Conservation (phyloP, 1,140 invertebrate species). For the Drosophila pseudoobscura region DNA sequence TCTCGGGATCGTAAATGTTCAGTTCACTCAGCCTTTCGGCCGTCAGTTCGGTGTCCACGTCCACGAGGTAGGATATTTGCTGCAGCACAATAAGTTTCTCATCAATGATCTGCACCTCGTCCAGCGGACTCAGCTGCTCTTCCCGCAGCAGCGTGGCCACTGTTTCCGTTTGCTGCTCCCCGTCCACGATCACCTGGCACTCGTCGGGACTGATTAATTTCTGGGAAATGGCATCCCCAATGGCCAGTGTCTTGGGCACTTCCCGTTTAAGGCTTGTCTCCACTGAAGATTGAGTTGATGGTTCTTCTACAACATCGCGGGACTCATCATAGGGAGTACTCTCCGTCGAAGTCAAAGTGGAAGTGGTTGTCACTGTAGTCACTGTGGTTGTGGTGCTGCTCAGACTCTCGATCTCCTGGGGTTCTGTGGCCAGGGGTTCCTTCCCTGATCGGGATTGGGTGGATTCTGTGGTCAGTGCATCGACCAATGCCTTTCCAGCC, state of each 20-base stretch:
- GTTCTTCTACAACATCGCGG: conserved; percentile 38
- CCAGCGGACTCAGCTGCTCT: conserved; percentile 87
- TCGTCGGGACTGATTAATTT: conserved; percentile 89
- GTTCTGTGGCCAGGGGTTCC: conserved; percentile 86
- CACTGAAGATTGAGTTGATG: conserved; percentile 8
- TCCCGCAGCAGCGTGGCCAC: conserved; percentile 87
- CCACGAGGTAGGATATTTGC: conserved; percentile 69
- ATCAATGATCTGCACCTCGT: conserved; percentile 87
- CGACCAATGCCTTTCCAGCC: conserved; percentile 92
- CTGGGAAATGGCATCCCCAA: conserved; percentile 89
- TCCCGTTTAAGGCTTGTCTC: conserved; percentile 52
- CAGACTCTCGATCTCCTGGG: conserved; percentile 8
- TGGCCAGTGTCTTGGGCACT: conserved; percentile 81
- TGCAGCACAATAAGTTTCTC: conserved; percentile 84
- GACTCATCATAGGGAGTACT: conserved; percentile 51
- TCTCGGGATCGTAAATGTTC: conserved; percentile 90
- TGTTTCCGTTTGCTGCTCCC: conserved; percentile 85
- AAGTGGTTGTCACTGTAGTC: conserved; percentile 61
- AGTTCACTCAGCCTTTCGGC: conserved; percentile 87
- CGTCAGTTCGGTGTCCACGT: conserved; percentile 84
- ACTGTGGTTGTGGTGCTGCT: conserved; percentile 51
- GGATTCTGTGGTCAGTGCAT: conserved; percentile 87
- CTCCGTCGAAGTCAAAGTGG: conserved; percentile 39
- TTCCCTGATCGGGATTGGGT: conserved; percentile 78
- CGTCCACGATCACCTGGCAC: conserved; percentile 87